Percentiles rank a stretch among this genome's conserved stretches.
Evolutionary conservation across 2,113 vertebrate genomes (phyloP).

Genomic region (Psettodes erumei): DNA sequence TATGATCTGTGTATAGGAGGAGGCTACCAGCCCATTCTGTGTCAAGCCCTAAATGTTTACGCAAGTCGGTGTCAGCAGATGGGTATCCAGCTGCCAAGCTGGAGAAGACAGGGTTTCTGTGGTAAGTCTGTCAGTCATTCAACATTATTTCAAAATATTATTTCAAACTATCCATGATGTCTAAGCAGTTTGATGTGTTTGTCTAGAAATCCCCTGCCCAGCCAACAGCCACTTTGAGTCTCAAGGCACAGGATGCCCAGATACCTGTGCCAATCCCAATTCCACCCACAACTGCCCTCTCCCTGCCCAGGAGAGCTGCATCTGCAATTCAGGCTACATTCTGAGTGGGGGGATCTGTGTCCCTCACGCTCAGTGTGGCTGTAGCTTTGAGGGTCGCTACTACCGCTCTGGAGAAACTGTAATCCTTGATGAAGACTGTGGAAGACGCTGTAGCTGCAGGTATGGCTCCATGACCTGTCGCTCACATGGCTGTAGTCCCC

Average conservation of each 20-base stretch:
- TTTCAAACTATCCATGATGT: background rate
- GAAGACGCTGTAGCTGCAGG: slow-evolving; percentile 65
- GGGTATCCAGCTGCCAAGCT: slow-evolving; percentile 50
- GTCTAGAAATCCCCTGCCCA: slow-evolving; percentile 69
- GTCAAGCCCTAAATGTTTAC: slow-evolving; percentile 66
- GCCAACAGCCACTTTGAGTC: slow-evolving; percentile 80
- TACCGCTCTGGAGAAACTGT: slow-evolving; percentile 66
- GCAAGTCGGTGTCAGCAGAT: slow-evolving; percentile 71
- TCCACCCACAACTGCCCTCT: slow-evolving; percentile 63
- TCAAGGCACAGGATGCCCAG: slow-evolving; percentile 66
- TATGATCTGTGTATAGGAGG: slow-evolving; percentile 71
- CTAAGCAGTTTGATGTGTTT: rapidly evolving
- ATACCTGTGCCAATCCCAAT: slow-evolving; percentile 69
- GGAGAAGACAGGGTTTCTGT: slow-evolving; percentile 72
- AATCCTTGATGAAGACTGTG: slow-evolving; percentile 63
- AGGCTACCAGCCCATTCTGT: slow-evolving; percentile 71
- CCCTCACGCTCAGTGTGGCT: slow-evolving; percentile 71
- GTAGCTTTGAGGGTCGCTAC: slow-evolving; percentile 68
- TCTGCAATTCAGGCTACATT: slow-evolving; percentile 72
- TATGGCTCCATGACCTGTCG: slow-evolving; percentile 63
- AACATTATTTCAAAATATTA: background rate
- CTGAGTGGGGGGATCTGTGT: slow-evolving; percentile 70
- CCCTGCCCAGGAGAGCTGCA: slow-evolving; percentile 69
- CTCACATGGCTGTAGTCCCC: slow-evolving; percentile 40
- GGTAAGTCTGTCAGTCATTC: slow-evolving; percentile 42